Conservation (phyloP, 2,113 vertebrate species). For the Silurus asotus region DNA sequence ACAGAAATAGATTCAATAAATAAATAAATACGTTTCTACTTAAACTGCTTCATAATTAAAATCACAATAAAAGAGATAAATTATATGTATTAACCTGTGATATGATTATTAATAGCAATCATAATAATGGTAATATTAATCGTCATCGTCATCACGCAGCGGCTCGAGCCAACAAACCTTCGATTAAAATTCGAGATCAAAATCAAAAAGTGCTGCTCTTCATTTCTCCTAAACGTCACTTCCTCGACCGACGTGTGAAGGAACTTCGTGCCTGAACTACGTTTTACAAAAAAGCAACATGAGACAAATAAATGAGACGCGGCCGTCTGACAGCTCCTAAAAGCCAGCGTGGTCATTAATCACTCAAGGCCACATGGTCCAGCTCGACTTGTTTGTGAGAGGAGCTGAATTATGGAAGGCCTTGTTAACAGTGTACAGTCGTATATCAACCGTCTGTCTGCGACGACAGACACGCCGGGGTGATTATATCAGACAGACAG, state of each 20-base stretch:
- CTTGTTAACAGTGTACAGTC: slow-evolving; percentile 10
- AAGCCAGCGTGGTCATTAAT: slow-evolving; percentile 5
- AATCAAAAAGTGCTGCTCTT: neutral
- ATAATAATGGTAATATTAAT: too few species aligned
- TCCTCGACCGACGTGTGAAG: neutral
- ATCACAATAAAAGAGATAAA: too few species aligned
- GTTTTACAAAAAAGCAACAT: slow-evolving; percentile 26
- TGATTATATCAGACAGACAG: slow-evolving; percentile 28
- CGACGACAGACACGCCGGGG: slow-evolving; percentile 17
- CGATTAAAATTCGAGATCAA: neutral
- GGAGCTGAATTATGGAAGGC: slow-evolving; percentile 26
- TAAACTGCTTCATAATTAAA: too few species aligned
- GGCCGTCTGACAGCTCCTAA: slow-evolving; percentile 19
- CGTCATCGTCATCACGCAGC: too few species aligned
- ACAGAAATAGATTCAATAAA: too few species aligned
- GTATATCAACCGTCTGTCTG: slow-evolving; percentile 29
- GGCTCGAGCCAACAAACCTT: too few species aligned
- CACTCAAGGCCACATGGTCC: neutral
- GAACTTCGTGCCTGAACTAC: neutral
- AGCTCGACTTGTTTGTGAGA: slow-evolving; percentile 10
- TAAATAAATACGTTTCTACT: too few species aligned
- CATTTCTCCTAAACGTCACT: neutral
- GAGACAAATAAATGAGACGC: slow-evolving; percentile 34
- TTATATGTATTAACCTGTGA: too few species aligned
- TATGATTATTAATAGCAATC: too few species aligned